Conservation (phyloP, 2,113 vertebrate genomes). For the Euleptes europaea region DNA sequence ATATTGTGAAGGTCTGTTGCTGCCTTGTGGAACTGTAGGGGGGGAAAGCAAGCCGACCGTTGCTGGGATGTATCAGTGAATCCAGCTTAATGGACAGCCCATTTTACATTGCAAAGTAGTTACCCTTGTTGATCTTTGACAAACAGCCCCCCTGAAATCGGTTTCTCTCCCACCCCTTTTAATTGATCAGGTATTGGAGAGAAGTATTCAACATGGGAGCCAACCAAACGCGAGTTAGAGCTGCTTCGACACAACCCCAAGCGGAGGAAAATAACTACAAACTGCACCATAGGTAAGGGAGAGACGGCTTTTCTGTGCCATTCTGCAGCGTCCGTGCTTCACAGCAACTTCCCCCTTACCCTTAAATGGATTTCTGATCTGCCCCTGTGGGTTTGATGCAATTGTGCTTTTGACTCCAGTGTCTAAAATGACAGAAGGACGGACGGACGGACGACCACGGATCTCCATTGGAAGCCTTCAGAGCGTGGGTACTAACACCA, state of each 20-base stretch:
- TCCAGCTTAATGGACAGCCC: slow-evolving; percentile 21
- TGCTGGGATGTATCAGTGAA: neutral
- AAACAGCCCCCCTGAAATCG: slow-evolving; percentile 48
- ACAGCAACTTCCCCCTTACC: neutral
- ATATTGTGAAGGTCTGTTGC: slow-evolving; percentile 9
- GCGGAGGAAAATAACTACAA: slow-evolving; percentile 97
- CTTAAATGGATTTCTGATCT: neutral
- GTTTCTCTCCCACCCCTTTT: neutral
- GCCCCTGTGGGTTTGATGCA: neutral
- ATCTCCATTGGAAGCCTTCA: slow-evolving; percentile 6
- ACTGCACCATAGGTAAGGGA: slow-evolving; percentile 96
- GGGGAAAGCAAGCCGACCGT: neutral
- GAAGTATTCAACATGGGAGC: slow-evolving; percentile 99
- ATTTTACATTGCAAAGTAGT: neutral
- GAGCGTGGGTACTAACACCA: neutral
- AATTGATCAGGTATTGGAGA: slow-evolving; percentile 88
- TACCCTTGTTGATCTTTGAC: slow-evolving; percentile 8
- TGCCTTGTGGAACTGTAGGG: neutral
- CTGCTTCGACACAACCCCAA: slow-evolving; percentile 98
- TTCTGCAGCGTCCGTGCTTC: neutral
- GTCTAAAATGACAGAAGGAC: neutral
- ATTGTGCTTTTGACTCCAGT: neutral
- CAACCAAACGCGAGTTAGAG: slow-evolving; percentile 96
- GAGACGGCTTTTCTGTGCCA: neutral
- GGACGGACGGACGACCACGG: neutral